Conservation (phyloP, 2,888 invertebrate species). For the Nysson spinosus region DNA sequence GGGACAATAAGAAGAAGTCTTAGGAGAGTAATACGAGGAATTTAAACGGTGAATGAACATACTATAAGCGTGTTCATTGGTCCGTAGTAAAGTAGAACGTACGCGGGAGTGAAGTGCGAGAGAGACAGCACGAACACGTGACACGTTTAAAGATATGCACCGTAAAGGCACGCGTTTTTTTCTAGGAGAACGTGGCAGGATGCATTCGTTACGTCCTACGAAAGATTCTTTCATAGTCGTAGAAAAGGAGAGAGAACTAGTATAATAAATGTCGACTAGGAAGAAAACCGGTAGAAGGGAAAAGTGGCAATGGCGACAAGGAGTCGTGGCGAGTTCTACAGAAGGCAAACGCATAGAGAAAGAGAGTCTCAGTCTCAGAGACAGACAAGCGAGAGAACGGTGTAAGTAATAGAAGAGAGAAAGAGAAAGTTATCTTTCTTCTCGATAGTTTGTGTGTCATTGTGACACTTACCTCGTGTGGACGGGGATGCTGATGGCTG, state of each 20-base stretch:
- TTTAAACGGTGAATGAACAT: slow-evolving; percentile 2
- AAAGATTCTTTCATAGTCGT: background rate
- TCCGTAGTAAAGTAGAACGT: slow-evolving; percentile 24
- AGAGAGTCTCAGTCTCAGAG: slow-evolving; percentile 6
- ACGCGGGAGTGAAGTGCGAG: slow-evolving; percentile 22
- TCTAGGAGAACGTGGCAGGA: background rate
- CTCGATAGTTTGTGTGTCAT: no score
- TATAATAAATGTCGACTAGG: background rate
- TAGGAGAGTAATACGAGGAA: slow-evolving; percentile 9
- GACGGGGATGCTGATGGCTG: slow-evolving; percentile 83
- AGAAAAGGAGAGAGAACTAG: background rate
- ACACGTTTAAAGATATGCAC: slow-evolving; percentile 42
- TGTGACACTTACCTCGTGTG: slow-evolving; percentile 82
- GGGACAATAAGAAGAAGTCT: slow-evolving; percentile 8
- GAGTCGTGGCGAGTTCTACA: slow-evolving; percentile 8
- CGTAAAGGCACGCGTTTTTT: slow-evolving; percentile 22
- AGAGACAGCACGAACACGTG: slow-evolving; percentile 52
- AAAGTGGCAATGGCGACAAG: slow-evolving; percentile 5
- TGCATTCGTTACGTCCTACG: background rate
- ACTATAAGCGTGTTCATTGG: slow-evolving; percentile 5
- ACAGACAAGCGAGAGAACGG: slow-evolving; percentile 29
- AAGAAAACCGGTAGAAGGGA: slow-evolving; percentile 1
- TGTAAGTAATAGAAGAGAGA: background rate
- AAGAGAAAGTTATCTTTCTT: background rate
- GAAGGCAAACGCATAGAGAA: slow-evolving; percentile 3